Base-by-base conservation (phyloP, 1,140 invertebrate genomes). In the Pomacea maculata region DNA sequence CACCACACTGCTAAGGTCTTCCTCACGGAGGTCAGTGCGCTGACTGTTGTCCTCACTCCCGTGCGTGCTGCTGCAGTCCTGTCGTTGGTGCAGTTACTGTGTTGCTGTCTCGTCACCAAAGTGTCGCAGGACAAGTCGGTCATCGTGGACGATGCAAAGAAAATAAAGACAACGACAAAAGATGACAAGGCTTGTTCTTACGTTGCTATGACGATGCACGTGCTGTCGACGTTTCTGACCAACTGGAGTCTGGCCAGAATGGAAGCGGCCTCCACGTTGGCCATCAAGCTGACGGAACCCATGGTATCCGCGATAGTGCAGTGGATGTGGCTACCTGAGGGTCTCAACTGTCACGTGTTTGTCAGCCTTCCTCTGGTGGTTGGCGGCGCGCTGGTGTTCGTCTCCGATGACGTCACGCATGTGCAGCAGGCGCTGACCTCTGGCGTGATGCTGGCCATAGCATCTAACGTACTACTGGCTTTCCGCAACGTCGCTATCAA, bases 211-310 rank as follows among this genome's bases (percentile, higher is more conserved):
- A 9, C 68, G 7, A 74, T 76, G 6, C 83, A 84, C 72, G 15
- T 75, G 29, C 4, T 81, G 52, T 81, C 81, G 11, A 84, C 83
- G 14, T 45, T 84, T 15, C 19, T 71, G 19, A 84, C 81, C 57
- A 84, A 84, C 81, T n/a, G 21, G 75, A 84, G 83, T 71, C 65
- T 82, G 75, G 12, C 78, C 17, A n/a, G 82, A 9, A 80, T 82
- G 61, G 76, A 76, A 34, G 80, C 83, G 9, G 80, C 80, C 15
- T 84, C 83, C 11, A 82, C 83, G 2, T 61, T 84, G 29, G 83
- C 83, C 52, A 74, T 84, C 75, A 84, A 84, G 75, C 29, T 83
- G 25, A n/a, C 76, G 72, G 83, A 82, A 29, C 83, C 83, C n/a
- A 70, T 81, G n/a, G 81, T 73, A 5, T 82, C 74, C n/a, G 83